phyloP scores from a whole-genome alignment of 37 sponge, comb jelly and placozoan genomes.

The Agelas oroides region DNA sequence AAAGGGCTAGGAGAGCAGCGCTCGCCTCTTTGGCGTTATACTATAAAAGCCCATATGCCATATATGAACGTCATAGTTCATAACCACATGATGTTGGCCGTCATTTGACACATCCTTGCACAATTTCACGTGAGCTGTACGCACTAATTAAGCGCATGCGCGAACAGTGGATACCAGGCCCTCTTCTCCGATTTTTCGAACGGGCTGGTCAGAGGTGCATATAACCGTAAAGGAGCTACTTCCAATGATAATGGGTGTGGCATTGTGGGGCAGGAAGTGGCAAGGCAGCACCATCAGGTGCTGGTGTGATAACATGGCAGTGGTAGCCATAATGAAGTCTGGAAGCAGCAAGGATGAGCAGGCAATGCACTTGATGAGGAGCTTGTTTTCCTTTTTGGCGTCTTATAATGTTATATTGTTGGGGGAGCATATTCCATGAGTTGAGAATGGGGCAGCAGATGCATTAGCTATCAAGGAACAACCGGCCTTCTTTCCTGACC shows the following conservation, averaged over 20 bases:
- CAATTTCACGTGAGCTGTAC: too few species aligned
- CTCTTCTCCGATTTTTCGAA: too few species aligned
- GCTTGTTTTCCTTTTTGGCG: background rate
- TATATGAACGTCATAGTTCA: too few species aligned
- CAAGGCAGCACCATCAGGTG: slow-evolving; percentile 7
- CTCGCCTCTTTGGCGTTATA: too few species aligned
- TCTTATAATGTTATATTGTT: background rate
- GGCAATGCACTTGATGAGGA: slow-evolving; percentile 21
- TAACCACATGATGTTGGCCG: too few species aligned
- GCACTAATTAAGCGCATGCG: too few species aligned
- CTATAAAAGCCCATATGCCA: too few species aligned
- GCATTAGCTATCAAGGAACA: slow-evolving; percentile 12
- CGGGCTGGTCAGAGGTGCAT: background rate
- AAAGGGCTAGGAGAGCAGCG: too few species aligned
- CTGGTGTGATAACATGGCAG: slow-evolving; percentile 61
- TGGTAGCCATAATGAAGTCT: slow-evolving; percentile 17
- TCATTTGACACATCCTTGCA: too few species aligned
- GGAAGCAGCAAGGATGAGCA: background rate
- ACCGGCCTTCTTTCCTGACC: background rate
- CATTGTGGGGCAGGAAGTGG: slow-evolving; percentile 28
- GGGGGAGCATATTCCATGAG: background rate
- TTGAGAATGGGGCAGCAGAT: slow-evolving; percentile 3
- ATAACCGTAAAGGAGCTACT: slow-evolving; percentile 49
- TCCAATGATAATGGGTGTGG: slow-evolving; percentile 16
- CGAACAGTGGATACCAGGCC: too few species aligned